A percentile compares a stretch with the other conserved stretches of the same genome.
Conservation (phyloP, 2,113 vertebrate species). For the Ifrita kowaldi region DNA sequence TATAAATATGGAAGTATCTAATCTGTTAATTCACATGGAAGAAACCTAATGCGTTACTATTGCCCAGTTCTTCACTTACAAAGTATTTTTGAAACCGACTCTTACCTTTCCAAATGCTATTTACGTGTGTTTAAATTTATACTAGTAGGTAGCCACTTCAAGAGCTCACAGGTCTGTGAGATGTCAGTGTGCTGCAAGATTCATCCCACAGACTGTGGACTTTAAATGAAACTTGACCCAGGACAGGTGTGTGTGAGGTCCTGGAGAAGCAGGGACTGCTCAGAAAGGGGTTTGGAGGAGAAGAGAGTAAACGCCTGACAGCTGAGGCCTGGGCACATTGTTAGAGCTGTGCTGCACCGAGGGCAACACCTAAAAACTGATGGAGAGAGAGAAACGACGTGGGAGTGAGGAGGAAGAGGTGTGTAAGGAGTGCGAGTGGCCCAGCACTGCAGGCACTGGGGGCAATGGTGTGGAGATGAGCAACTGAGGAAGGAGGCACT, state of each 20-base stretch:
- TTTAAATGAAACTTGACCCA: background rate
- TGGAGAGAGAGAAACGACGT: rapidly evolving
- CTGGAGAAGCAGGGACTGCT: background rate
- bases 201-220: background rate
- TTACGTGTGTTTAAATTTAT: background rate
- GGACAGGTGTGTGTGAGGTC: background rate
- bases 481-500: background rate
- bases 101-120: background rate
- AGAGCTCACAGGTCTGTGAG: background rate
- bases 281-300: background rate
- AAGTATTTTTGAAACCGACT: background rate
- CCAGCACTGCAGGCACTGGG: rapidly evolving
- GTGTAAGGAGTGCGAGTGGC: background rate
- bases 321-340: background rate
- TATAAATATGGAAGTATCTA: background rate
- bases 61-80: background rate
- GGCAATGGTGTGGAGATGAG: background rate
- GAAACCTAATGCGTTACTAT: background rate
- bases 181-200: background rate
- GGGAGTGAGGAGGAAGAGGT: background rate
- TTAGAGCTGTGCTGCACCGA: background rate
- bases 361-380: background rate
- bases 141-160: background rate
- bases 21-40: background rate
- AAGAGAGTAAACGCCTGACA: background rate